Base-by-base conservation (phyloP, 2,113 vertebrate species). In the Coptodon bakossiorum region DNA sequence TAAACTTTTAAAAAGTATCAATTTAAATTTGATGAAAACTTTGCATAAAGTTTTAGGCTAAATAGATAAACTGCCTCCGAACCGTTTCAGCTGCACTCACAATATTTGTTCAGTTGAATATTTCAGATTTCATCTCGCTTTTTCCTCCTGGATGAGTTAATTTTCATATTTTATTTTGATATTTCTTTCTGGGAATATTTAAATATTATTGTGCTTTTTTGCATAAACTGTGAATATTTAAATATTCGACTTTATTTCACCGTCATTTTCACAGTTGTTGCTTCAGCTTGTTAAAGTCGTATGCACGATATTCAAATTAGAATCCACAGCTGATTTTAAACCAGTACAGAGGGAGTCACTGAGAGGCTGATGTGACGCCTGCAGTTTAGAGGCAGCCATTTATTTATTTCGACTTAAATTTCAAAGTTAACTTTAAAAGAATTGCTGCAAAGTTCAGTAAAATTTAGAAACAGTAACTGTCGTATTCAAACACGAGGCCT, bases 241-340 rank as follows among this genome's bases (percentile, higher is more conserved):
- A 80, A 76, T 3, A 48, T 14, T 6, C 9, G 9, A 7, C 6
- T 61, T 45, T 24, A 17, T 80, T 85, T 48, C 11, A 14, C 7
- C 2, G 3, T 54, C 6, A 3, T 79, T 56, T 89, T 66, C 6
- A 83, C 17, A 34, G 7, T 16, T n/a, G 16, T 29, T 27, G 3
- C 16, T 2, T 40, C 2, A 27, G 7, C 56, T 40, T 59, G 50
- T 45, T 12, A 1, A 66, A 48, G 16, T 43, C 12, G 12, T 57
- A 87, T 91, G 88, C 88, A 90, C 82, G 81, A 52, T 50, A 93
- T 91, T 89, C 19, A 83, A 89, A 92, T 91, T 27, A 57, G 81
- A 45, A 5, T 5, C 14, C 7, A 14, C 5, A 24, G 24, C 31
- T 43, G 24, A 24, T 86, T 87, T 59, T 83, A 17, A 73, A 43